These are phyloP conservation scores for Salvelinus sp. DNA, from an alignment of 2,113 vertebrate genomes.

Conservation along the genomic window DNA sequence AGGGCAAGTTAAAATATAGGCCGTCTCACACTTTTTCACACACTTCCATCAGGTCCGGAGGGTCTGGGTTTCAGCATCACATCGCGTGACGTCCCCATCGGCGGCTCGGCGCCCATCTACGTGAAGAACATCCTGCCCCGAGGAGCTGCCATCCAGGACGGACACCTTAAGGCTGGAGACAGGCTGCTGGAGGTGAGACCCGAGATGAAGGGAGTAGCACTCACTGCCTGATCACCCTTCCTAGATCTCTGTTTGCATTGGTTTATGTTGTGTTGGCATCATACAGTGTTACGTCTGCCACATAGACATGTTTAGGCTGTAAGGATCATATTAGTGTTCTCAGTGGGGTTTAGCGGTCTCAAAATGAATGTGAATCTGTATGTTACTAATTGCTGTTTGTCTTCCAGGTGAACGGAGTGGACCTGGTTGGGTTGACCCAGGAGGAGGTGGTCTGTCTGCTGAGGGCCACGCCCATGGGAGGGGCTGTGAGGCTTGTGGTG, in stretches of 20 bases:
- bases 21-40: no score
- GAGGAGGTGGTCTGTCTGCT: conserved; percentile 93
- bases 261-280: no score
- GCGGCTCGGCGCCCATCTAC: conserved; percentile 91
- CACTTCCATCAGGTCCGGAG: conserved; percentile 81
- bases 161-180: conserved; percentile 92
- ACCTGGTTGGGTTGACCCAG: conserved; percentile 90
- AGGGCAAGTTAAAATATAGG: no score
- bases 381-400: conserved; percentile 1
- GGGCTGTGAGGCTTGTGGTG: conserved; percentile 84
- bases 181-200: conserved; percentile 85
- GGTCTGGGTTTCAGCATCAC: conserved; percentile 98
- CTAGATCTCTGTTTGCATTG: no score
- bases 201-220: neutral
- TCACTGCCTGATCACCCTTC: no score
- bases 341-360: neutral
- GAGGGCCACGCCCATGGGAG: conserved; percentile 92
- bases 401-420: conserved; percentile 88
- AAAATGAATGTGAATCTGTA: neutral
- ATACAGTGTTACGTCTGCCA: no score
- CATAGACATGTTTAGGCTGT: no score
- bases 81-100: conserved; percentile 92
- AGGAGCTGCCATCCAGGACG: conserved; percentile 95
- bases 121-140: conserved; percentile 96
- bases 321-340: no score